phyloP scores from a whole-genome alignment of 64 coral and sea anemone genomes.

The Pocillopora verrucosa region DNA sequence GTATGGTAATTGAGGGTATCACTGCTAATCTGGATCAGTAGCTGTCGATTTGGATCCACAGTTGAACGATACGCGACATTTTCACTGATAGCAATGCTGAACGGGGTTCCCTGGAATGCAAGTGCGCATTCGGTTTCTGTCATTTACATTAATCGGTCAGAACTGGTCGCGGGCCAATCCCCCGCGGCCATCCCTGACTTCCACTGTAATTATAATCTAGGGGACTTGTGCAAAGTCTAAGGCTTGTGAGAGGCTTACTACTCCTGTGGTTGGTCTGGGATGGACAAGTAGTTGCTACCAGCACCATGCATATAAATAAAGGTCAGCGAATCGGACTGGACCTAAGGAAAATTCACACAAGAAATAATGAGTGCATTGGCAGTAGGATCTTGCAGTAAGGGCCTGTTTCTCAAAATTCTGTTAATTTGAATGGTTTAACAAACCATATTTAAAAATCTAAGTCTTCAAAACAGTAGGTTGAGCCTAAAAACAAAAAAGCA shows the following conservation, averaged over 20 bases:
- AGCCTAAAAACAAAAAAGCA: too few species aligned
- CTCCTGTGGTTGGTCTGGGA: slow-evolving; percentile 33
- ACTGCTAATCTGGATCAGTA: slow-evolving; percentile 22
- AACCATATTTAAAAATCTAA: too few species aligned
- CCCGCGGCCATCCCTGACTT: slow-evolving; percentile 29
- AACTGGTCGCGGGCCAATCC: slow-evolving; percentile 17
- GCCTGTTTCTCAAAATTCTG: neutral
- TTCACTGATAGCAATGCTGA: slow-evolving; percentile 20
- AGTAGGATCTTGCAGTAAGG: neutral
- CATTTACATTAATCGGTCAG: slow-evolving; percentile 43
- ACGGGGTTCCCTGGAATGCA: slow-evolving; percentile 29
- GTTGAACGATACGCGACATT: slow-evolving; percentile 22
- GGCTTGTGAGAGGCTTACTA: slow-evolving; percentile 18
- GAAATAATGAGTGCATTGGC: neutral
- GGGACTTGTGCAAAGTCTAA: slow-evolving; percentile 21
- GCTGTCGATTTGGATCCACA: slow-evolving; percentile 36
- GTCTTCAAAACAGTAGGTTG: too few species aligned
- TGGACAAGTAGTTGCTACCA: slow-evolving; percentile 14
- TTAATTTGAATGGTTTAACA: neutral
- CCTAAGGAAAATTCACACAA: slow-evolving; percentile 4
- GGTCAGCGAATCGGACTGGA: slow-evolving; percentile 25
- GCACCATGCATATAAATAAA: slow-evolving; percentile 32
- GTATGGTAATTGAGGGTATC: slow-evolving; percentile 33
- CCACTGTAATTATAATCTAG: slow-evolving; percentile 21
- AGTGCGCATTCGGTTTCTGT: slow-evolving; percentile 29